These are phyloP conservation scores for Gadopsis marmoratus DNA, from an alignment of 2,797 vertebrate species.

Conservation along the genomic window DNA sequence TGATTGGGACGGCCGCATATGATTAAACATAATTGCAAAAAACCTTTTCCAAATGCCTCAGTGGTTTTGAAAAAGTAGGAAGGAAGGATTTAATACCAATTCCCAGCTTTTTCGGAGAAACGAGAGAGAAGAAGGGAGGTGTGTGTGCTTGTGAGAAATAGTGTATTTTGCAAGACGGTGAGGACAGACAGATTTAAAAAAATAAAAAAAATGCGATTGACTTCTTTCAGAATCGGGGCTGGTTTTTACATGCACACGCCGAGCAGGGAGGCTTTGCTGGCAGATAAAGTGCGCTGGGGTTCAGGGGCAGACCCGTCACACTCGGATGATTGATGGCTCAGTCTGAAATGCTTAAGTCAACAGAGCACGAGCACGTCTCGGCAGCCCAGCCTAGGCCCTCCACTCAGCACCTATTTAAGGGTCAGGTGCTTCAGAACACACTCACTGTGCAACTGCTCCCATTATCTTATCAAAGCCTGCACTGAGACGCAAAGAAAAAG, in stretches of 20 bases:
- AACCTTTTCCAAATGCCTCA: constrained; percentile 83
- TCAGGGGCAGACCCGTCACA: constrained; percentile 81
- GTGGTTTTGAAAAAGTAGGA: constrained; percentile 74
- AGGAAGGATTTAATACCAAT: constrained; percentile 83
- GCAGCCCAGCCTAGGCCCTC: constrained; percentile 70
- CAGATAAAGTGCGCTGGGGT: constrained; percentile 79
- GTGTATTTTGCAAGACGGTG: constrained; percentile 19
- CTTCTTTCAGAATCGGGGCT: constrained; percentile 66
- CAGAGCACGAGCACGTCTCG: constrained; percentile 84
- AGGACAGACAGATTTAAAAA: constrained; percentile 21
- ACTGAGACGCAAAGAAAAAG: constrained; percentile 15
- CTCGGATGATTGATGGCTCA: constrained; percentile 86
- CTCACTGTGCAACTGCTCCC: constrained; percentile 69
- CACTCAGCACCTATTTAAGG: constrained; percentile 84
- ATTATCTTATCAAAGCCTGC: constrained; percentile 83
- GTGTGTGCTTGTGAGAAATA: constrained; percentile 32
- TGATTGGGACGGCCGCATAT: constrained; percentile 86
- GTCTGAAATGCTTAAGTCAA: constrained; percentile 87
- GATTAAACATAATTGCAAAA: constrained; percentile 88
- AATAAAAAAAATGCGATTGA: constrained; percentile 33
- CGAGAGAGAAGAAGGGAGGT: constrained; percentile 33
- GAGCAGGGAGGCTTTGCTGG: constrained; percentile 67
- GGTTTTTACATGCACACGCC: constrained; percentile 77
- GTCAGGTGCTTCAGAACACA: constrained; percentile 82
- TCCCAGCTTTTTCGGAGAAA: constrained; percentile 54